Conservation (phyloP, 2,797 vertebrate genomes). For the Neoniphon sammara region DNA sequence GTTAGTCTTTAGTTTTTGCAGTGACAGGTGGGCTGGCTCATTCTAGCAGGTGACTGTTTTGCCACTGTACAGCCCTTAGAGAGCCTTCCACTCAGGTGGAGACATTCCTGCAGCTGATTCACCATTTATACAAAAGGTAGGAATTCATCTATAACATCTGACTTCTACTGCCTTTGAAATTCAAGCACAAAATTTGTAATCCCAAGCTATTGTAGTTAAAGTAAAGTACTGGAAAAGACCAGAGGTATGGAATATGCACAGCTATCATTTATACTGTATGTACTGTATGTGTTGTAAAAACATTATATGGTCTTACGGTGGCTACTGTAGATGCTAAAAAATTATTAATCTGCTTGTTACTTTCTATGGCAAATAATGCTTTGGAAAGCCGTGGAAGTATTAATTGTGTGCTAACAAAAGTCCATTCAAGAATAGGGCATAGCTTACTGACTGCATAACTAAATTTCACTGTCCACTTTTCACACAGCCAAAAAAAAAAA, state of each 20-base stretch:
- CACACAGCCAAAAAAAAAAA: background rate
- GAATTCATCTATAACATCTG: constrained; percentile 24
- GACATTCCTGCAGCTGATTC: constrained; percentile 27
- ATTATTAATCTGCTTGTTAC: background rate
- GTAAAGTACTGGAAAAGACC: no score
- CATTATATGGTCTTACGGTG: background rate
- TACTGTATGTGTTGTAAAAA: background rate
- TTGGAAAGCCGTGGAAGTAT: background rate
- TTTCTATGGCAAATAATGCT: background rate
- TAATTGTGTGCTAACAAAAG: background rate
- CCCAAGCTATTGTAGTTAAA: background rate
- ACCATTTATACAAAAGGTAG: constrained; percentile 49
- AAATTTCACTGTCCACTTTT: background rate
- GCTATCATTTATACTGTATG: background rate
- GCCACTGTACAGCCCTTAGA: constrained; percentile 43
- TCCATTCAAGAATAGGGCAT: background rate
- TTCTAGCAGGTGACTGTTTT: constrained; percentile 64
- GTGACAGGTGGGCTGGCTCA: constrained; percentile 66
- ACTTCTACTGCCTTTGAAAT: background rate
- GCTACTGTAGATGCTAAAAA: background rate
- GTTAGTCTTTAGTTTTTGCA: constrained; percentile 67
- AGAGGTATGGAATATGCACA: no score
- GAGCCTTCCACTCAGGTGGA: constrained; percentile 43
- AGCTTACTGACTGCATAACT: background rate
- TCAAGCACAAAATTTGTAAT: background rate